Evolutionary conservation across 2,888 invertebrate species (phyloP).

Genomic region (Hemaris fuciformis): DNA sequence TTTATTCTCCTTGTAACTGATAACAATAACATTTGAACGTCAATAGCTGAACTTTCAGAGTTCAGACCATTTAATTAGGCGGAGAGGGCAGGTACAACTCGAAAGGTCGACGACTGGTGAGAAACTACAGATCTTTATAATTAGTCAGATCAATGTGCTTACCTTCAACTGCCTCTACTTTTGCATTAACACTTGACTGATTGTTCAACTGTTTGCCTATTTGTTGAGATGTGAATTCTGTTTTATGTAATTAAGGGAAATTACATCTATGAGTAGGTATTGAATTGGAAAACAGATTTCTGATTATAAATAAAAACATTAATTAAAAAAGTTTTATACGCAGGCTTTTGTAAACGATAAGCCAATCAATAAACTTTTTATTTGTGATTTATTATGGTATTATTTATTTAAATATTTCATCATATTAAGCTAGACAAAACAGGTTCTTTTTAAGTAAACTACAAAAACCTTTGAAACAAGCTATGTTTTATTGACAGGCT

Average conservation of each 20-base stretch:
- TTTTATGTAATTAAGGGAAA: too few relatives aligned
- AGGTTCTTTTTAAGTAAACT: background rate
- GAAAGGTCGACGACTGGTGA: constrained; percentile 1
- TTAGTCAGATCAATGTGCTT: constrained; percentile 2
- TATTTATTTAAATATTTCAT: background rate
- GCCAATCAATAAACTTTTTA: too few relatives aligned
- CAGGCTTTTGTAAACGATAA: too few relatives aligned
- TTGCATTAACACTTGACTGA: background rate
- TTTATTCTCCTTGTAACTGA: background rate
- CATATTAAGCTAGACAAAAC: background rate
- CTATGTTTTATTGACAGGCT: constrained; percentile 12
- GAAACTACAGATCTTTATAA: background rate
- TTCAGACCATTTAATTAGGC: background rate
- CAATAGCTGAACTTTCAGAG: background rate
- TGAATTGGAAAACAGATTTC: too few relatives aligned
- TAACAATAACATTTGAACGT: background rate
- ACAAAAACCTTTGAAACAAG: background rate
- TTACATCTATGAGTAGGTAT: too few relatives aligned
- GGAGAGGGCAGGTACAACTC: background rate
- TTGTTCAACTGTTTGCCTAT: background rate
- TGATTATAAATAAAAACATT: too few relatives aligned
- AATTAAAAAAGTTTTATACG: too few relatives aligned
- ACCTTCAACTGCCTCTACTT: background rate
- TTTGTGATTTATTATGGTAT: background rate
- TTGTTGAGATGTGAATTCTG: too few relatives aligned